Conservation (phyloP, 2,113 vertebrate species). For the Ibidorhyncha struthersii region DNA sequence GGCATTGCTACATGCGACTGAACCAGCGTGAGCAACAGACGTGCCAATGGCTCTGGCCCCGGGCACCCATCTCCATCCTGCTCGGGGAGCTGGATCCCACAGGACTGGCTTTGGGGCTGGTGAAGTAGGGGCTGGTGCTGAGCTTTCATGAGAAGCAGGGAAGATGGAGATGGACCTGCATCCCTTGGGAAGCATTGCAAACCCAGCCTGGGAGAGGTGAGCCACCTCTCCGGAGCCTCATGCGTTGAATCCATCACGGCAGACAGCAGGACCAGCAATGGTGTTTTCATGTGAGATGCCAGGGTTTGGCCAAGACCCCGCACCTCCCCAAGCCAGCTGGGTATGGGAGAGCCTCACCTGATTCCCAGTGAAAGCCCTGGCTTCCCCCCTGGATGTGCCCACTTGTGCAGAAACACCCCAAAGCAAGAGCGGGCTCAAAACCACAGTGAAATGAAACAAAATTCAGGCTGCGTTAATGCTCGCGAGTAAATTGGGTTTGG, state of each 20-base stretch:
- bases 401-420: neutral
- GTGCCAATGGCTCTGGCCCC: accelerated
- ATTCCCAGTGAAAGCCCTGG: neutral
- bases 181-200: neutral
- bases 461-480: neutral
- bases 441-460: neutral
- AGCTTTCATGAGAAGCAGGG: neutral
- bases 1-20: accelerated
- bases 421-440: accelerated
- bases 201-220: neutral
- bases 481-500: neutral
- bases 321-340: neutral
- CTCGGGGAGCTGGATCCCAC: accelerated
- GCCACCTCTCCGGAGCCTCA: neutral
- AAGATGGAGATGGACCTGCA: neutral
- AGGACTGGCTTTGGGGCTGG: neutral
- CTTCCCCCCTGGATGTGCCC: neutral
- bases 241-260: accelerated
- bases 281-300: accelerated
- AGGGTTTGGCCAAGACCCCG: neutral
- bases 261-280: neutral
- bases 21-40: accelerated
- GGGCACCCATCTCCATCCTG: neutral
- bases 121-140: neutral
- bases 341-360: neutral